phyloP scores from a whole-genome alignment of 2,113 vertebrate species.

The Vanacampus margaritifer region DNA sequence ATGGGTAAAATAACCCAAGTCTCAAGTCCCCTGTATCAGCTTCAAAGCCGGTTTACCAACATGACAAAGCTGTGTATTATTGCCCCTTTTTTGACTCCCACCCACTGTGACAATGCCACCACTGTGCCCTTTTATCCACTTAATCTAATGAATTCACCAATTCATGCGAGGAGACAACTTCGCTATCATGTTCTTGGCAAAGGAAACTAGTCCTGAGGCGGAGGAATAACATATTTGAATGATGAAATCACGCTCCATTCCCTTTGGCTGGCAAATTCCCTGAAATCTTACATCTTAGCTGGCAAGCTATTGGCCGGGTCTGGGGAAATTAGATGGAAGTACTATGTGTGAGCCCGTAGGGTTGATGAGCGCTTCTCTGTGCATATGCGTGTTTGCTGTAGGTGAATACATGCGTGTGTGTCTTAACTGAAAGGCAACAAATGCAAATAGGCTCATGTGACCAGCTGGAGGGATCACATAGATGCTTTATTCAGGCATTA shows the following conservation, averaged over 20 bases:
- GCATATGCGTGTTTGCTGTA: constrained; percentile 27
- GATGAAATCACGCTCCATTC: constrained; percentile 58
- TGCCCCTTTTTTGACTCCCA: background rate
- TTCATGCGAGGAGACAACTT: constrained; percentile 32
- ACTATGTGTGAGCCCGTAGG: constrained; percentile 33
- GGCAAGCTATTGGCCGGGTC: constrained; percentile 41
- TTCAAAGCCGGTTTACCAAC: background rate
- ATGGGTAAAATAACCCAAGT: no score
- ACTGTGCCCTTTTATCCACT: constrained; percentile 38
- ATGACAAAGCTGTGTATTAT: background rate
- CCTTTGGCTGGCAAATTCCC: constrained; percentile 55
- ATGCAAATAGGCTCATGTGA: constrained; percentile 56
- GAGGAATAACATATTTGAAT: constrained; percentile 58
- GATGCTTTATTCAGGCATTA: constrained; percentile 10
- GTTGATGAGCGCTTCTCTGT: constrained; percentile 28
- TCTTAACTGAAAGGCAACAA: constrained; percentile 53
- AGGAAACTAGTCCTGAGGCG: constrained; percentile 49
- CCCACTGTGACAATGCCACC: background rate
- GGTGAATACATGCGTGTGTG: constrained; percentile 34
- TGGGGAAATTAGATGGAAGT: constrained; percentile 40
- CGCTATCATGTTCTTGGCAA: constrained; percentile 43
- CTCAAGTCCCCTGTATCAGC: background rate
- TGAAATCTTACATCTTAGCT: constrained; percentile 55
- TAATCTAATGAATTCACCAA: constrained; percentile 19
- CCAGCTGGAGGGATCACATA: constrained; percentile 24